Evolutionary conservation across 2,797 vertebrate species (phyloP).

Genomic region (Chaetophractus vellerosus): DNA sequence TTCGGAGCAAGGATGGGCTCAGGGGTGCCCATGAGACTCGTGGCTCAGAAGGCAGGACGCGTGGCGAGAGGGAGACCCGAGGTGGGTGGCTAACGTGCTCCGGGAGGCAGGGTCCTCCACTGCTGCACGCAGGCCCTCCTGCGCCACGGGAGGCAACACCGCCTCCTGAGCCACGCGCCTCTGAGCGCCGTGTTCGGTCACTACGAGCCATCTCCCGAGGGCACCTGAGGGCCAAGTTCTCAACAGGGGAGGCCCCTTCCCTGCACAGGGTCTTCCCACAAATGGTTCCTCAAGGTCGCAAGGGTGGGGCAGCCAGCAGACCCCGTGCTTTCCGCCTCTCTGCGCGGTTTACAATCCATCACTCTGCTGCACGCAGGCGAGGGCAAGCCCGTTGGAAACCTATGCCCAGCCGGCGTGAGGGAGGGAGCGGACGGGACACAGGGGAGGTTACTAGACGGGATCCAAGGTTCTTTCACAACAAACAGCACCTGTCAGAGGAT

Average conservation of each 20-base stretch:
- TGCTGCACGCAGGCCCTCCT: neutral
- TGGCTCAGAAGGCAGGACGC: neutral
- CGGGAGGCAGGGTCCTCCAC: fast-evolving
- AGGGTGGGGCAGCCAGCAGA: neutral
- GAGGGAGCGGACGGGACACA: neutral
- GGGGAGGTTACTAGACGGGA: neutral
- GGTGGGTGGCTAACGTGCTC: too few species aligned
- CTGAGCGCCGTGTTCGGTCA: fast-evolving
- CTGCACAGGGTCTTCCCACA: fast-evolving
- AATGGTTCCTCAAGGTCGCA: neutral
- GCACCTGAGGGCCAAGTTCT: neutral
- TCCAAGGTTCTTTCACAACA: neutral
- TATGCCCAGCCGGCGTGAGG: neutral
- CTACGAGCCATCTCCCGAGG: too few species aligned
- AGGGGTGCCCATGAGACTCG: fast-evolving
- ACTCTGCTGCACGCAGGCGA: neutral
- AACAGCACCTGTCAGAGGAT: neutral
- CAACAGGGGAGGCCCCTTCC: neutral
- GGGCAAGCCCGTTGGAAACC: neutral
- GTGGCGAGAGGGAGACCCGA: neutral
- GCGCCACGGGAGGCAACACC: neutral
- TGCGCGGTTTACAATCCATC: neutral
- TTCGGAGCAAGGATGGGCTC: neutral
- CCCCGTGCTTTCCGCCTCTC: neutral
- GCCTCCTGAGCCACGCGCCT: neutral